Percentiles rank a stretch among this genome's conserved stretches.
Conservation (phyloP, 2,888 invertebrate species). For the Drosophila picticornis region DNA sequence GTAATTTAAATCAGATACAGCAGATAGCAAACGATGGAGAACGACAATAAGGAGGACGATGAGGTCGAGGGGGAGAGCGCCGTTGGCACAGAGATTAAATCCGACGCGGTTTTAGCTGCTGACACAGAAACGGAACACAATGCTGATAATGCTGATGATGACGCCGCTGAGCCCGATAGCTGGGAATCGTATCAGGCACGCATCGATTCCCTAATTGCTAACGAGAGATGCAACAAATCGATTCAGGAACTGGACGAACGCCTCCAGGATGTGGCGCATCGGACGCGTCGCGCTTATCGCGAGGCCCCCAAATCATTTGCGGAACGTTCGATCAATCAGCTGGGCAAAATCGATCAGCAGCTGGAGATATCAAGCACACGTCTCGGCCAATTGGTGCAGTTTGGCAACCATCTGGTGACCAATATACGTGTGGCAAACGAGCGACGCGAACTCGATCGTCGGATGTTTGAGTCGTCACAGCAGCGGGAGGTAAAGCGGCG, state of each 20-base stretch:
- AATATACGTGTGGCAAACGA: constrained; percentile 92
- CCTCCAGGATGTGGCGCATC: constrained; percentile 45
- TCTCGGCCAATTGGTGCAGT: constrained; percentile 88
- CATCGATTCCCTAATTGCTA: constrained; percentile 52
- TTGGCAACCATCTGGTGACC: constrained; percentile 91
- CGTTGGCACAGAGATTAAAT: constrained; percentile 1
- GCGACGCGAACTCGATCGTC: constrained; percentile 88
- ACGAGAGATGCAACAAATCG: constrained; percentile 52
- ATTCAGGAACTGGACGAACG: constrained; percentile 53
- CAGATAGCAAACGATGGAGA: constrained; percentile 39
- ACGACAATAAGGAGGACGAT: constrained; percentile 57
- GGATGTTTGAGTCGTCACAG: constrained; percentile 81
- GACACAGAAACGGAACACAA: constrained; percentile 33
- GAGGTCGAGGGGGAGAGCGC: constrained; percentile 47
- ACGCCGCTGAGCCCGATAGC: constrained; percentile 40
- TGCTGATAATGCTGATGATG: not conserved
- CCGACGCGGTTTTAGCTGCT: constrained; percentile 20
- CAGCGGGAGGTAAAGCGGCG: constrained; percentile 85
- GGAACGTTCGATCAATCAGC: constrained; percentile 83
- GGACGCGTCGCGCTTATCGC: constrained; percentile 42
- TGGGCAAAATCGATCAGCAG: constrained; percentile 88
- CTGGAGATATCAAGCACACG: constrained; percentile 88
- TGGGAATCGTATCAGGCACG: constrained; percentile 62
- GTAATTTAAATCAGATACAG: not conserved
- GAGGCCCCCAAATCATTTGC: constrained; percentile 55